Evolutionary conservation across 2,888 invertebrate genomes (phyloP).

Genomic region (Eurois occulta): DNA sequence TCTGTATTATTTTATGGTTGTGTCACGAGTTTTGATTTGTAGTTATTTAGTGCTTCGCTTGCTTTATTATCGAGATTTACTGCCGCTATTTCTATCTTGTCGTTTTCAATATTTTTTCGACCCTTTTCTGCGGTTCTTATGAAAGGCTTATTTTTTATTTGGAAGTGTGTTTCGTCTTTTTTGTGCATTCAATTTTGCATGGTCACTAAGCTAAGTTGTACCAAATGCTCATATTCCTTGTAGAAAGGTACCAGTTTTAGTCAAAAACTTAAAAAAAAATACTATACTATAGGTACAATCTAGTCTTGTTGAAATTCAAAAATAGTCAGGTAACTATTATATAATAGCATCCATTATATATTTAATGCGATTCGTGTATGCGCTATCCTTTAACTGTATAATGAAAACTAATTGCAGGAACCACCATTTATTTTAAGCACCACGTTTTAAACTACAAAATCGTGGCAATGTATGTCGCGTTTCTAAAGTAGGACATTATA

Average conservation of each 20-base stretch:
- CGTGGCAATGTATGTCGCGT: conserved; percentile 29
- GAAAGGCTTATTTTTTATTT: conserved; percentile 20
- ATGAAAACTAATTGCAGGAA: conserved; percentile 49
- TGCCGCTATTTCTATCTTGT: conserved; percentile 37
- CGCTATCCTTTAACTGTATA: conserved; percentile 33
- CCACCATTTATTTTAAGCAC: conserved; percentile 44
- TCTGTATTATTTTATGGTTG: neutral
- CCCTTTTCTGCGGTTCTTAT: conserved; percentile 29
- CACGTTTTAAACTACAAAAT: conserved; percentile 54
- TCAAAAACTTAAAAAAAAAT: neutral
- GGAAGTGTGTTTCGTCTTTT: neutral
- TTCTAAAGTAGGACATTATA: conserved; percentile 49
- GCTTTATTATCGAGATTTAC: conserved; percentile 40
- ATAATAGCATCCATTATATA: neutral
- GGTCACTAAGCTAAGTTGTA: too few species aligned
- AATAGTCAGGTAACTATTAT: neutral
- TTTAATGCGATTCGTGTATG: conserved; percentile 7
- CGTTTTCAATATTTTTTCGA: conserved; percentile 40
- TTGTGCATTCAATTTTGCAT: neutral
- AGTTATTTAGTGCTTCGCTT: conserved; percentile 44
- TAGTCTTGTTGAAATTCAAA: neutral
- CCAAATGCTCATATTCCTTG: neutral
- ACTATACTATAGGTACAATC: neutral
- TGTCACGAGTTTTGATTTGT: conserved; percentile 40
- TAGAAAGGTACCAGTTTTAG: neutral